These are phyloP conservation scores for Scotopteryx bipunctaria DNA, from an alignment of 2,888 invertebrate genomes.

Conservation along the genomic window DNA sequence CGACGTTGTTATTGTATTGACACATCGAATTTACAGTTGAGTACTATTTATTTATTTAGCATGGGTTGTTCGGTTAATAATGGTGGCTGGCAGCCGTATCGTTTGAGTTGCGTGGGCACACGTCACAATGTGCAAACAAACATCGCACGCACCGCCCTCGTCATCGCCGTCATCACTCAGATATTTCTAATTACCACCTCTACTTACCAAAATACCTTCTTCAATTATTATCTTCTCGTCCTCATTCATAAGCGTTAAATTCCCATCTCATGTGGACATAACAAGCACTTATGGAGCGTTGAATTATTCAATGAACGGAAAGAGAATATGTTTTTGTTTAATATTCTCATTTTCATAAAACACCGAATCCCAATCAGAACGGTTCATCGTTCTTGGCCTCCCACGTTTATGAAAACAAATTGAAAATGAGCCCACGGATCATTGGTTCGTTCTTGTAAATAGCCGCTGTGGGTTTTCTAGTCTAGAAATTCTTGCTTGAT, in stretches of 20 bases:
- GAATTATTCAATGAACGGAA: conserved; percentile 24
- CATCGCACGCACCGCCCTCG: conserved; percentile 32
- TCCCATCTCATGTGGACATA: conserved; percentile 10
- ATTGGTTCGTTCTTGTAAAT: conserved; percentile 8
- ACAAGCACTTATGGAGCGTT: conserved; percentile 8
- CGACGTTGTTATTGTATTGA: conserved; percentile 6
- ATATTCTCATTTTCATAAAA: conserved; percentile 24
- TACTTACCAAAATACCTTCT: conserved; percentile 10
- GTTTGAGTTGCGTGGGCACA: conserved; percentile 20
- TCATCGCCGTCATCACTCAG: conserved; percentile 35
- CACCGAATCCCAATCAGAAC: conserved; percentile 21
- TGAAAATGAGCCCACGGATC: conserved; percentile 15
- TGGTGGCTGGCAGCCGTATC: conserved; percentile 3
- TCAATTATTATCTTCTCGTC: neutral
- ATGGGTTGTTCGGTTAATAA: conserved; percentile 9
- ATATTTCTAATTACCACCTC: conserved; percentile 29
- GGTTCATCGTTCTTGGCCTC: conserved; percentile 13
- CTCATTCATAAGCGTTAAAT: conserved; percentile 9
- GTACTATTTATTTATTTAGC: conserved; percentile 3
- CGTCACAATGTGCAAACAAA: conserved; percentile 36
- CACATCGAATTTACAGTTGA: conserved; percentile 1
- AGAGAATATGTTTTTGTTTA: conserved; percentile 22
- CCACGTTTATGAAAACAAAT: conserved; percentile 23
- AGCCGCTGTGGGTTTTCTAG: conserved; percentile 5
- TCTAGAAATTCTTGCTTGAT: conserved; percentile 12